Conservation (phyloP, 2,797 vertebrate genomes). For the Emys orbicularis region DNA sequence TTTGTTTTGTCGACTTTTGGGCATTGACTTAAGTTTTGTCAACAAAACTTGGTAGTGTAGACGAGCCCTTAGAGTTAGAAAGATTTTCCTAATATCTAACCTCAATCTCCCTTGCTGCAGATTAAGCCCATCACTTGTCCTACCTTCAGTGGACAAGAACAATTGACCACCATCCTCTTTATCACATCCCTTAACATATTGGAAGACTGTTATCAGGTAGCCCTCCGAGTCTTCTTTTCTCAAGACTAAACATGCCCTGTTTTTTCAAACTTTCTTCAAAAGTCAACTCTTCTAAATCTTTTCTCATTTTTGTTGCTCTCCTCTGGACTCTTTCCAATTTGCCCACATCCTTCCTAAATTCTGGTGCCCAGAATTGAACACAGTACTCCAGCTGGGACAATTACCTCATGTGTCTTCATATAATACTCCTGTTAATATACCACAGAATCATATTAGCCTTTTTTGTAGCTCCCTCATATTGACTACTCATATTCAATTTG, state of each 20-base stretch:
- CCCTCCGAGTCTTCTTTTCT: background rate
- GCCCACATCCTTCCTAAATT: background rate
- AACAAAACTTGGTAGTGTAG: too few relatives aligned
- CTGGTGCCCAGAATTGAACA: background rate
- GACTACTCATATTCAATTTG: background rate
- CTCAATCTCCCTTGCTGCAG: background rate
- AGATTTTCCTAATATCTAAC: background rate
- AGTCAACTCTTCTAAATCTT: background rate
- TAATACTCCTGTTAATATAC: too few relatives aligned
- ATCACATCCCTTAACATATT: background rate
- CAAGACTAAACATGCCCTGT: background rate
- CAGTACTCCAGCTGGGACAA: background rate
- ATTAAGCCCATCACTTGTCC: background rate
- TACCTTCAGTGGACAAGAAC: background rate
- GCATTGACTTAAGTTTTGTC: too few relatives aligned
- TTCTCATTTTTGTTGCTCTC: background rate
- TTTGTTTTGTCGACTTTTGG: too few relatives aligned
- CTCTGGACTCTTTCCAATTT: background rate
- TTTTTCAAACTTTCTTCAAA: background rate
- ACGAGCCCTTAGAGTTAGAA: background rate
- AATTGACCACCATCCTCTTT: background rate
- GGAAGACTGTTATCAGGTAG: background rate
- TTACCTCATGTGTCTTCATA: background rate
- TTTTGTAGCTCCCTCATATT: background rate
- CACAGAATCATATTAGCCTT: background rate